A percentile compares a stretch with the other conserved stretches of the same genome.
These are phyloP conservation scores for Peromyscus polionotus DNA, from an alignment of 2,113 vertebrate species.

Conservation along the genomic window DNA sequence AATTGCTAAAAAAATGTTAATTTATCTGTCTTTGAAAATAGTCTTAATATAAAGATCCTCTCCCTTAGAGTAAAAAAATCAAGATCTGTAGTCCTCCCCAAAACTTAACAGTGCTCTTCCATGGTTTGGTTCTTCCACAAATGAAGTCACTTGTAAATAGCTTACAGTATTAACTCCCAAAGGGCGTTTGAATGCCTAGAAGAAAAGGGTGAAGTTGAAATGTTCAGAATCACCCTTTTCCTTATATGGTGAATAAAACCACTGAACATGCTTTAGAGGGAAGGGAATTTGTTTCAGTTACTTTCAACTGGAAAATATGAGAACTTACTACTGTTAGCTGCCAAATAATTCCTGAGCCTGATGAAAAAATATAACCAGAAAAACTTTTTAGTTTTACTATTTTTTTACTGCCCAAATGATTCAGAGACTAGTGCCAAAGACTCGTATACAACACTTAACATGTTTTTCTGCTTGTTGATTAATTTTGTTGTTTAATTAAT, in stretches of 20 bases:
- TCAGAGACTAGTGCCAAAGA: constrained; percentile 62
- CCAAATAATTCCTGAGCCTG: constrained; percentile 81
- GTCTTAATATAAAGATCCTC: constrained; percentile 11
- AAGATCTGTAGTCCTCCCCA: constrained; percentile 19
- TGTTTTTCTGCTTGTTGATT: constrained; percentile 26
- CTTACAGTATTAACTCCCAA: neutral
- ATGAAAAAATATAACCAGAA: constrained; percentile 78
- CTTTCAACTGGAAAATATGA: constrained; percentile 88
- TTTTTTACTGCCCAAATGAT: constrained; percentile 54
- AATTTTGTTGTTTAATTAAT: neutral
- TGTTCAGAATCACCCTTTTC: constrained; percentile 76
- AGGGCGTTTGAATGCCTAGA: neutral
- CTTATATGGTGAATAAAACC: constrained; percentile 87
- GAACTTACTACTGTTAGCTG: constrained; percentile 77
- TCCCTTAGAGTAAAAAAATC: neutral
- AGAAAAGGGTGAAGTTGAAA: neutral
- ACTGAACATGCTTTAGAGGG: constrained; percentile 79
- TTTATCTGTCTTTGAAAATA: neutral
- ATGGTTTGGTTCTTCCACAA: neutral
- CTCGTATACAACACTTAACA: too few species aligned
- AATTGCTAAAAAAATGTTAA: neutral
- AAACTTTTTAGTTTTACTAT: neutral
- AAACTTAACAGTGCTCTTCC: neutral
- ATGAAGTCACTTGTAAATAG: constrained; percentile 17
- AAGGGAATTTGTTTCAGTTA: constrained; percentile 83